phyloP scores from a whole-genome alignment of 2,113 vertebrate species.

The Calyptommatus sinebrachiatus region DNA sequence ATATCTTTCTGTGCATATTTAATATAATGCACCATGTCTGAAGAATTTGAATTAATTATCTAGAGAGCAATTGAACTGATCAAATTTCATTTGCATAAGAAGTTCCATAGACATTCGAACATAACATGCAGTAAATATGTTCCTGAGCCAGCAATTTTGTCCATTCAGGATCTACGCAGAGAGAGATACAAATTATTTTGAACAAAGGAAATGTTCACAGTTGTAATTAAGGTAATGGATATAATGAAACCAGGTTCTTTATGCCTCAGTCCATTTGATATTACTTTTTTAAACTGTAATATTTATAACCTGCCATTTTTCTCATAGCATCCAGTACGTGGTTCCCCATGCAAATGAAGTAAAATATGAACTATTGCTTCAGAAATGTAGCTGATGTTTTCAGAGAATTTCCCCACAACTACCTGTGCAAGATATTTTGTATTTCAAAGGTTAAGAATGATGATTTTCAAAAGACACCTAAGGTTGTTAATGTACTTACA shows the following conservation, averaged over 20 bases:
- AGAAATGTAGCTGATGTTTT: background rate
- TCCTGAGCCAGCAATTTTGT: background rate
- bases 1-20: conserved; percentile 31
- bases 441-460: too few relatives aligned
- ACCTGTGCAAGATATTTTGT: background rate
- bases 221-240: background rate
- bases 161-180: background rate
- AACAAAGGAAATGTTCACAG: background rate
- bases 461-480: too few relatives aligned
- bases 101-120: conserved; percentile 5
- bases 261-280: background rate
- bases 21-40: conserved; percentile 20
- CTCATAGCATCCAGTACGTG: background rate
- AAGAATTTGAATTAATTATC: conserved; percentile 29
- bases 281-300: background rate
- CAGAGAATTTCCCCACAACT: background rate
- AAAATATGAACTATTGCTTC: background rate
- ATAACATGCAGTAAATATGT: background rate
- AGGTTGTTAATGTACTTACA: too few relatives aligned
- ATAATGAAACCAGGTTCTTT: background rate
- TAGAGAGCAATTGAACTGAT: conserved; percentile 2
- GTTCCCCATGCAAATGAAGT: background rate
- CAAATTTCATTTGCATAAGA: conserved; percentile 3
- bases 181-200: background rate
- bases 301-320: background rate